Evolutionary conservation across 2,888 invertebrate species (phyloP).

Genomic region (Alsophila aescularia): DNA sequence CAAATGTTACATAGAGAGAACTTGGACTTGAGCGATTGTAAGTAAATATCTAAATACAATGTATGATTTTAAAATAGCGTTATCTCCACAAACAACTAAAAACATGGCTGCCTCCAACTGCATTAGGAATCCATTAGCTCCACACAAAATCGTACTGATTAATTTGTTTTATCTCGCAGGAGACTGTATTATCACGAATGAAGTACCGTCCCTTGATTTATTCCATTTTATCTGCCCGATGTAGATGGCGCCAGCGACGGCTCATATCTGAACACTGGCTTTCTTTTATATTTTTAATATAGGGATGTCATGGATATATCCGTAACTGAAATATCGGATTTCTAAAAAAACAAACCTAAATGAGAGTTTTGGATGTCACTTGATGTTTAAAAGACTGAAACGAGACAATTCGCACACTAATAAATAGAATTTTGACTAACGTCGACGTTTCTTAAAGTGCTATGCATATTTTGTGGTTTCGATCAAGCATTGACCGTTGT

Average conservation of each 20-base stretch:
- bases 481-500: too few relatives aligned
- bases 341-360: too few relatives aligned
- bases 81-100: conserved; percentile 37
- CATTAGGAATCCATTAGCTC: conserved; percentile 69
- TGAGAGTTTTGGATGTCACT: too few relatives aligned
- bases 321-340: too few relatives aligned
- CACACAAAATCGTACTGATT: conserved; percentile 55
- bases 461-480: too few relatives aligned
- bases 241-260: conserved; percentile 47
- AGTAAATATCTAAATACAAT: too few relatives aligned
- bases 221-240: conserved; percentile 33
- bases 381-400: too few relatives aligned
- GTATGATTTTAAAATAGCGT: conserved; percentile 20
- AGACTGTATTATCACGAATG: conserved; percentile 51
- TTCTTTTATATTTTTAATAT: conserved; percentile 58
- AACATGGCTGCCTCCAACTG: conserved; percentile 45
- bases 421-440: too few relatives aligned
- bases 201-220: conserved; percentile 35
- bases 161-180: conserved; percentile 57
- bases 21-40: too few relatives aligned
- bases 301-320: background rate
- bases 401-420: too few relatives aligned
- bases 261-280: conserved; percentile 42
- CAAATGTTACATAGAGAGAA: too few relatives aligned
- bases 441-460: too few relatives aligned